Percentiles rank a stretch among this genome's conserved stretches.
Evolutionary conservation across 1,140 invertebrate species (phyloP).

Genomic region (Heterodera carotae): DNA sequence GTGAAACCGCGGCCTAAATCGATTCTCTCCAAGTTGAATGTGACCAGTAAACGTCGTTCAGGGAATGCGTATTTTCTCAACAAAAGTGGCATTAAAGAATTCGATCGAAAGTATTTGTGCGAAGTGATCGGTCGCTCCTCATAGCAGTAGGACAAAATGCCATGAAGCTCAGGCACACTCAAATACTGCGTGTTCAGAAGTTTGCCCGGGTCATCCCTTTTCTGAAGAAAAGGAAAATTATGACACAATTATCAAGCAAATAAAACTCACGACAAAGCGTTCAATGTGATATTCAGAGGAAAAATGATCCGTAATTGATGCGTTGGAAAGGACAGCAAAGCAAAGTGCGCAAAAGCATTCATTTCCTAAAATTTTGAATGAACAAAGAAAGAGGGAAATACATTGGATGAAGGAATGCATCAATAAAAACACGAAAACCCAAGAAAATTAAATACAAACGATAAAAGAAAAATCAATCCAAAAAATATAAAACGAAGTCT

Average conservation of each 20-base stretch:
- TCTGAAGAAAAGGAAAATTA: conserved; percentile 38
- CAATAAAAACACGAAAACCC: background rate
- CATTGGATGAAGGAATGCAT: background rate
- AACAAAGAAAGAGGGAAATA: background rate
- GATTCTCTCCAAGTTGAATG: conserved; percentile 23
- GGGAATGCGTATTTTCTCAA: conserved; percentile 26
- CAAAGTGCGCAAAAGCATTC: conserved; percentile 34
- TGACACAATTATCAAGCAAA: conserved; percentile 2
- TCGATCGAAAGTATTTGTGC: conserved; percentile 30
- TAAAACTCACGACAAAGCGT: conserved; percentile 37
- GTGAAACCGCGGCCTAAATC: conserved; percentile 19
- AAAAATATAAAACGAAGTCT: too few species aligned
- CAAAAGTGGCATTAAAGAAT: conserved; percentile 25
- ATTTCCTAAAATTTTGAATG: conserved; percentile 25
- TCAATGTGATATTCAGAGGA: conserved; percentile 39
- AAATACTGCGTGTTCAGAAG: conserved; percentile 42
- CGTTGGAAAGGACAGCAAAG: conserved; percentile 26
- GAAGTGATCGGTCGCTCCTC: background rate
- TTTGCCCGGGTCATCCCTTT: conserved; percentile 35
- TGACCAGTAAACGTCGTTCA: conserved; percentile 28
- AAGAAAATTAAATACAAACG: too few species aligned
- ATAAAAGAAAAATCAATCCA: too few species aligned
- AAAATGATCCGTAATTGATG: conserved; percentile 33
- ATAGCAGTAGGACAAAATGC: conserved; percentile 24
- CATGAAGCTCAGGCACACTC: conserved; percentile 27